Base-by-base conservation (phyloP, 2,888 invertebrate species). In the Thecophora atra region DNA sequence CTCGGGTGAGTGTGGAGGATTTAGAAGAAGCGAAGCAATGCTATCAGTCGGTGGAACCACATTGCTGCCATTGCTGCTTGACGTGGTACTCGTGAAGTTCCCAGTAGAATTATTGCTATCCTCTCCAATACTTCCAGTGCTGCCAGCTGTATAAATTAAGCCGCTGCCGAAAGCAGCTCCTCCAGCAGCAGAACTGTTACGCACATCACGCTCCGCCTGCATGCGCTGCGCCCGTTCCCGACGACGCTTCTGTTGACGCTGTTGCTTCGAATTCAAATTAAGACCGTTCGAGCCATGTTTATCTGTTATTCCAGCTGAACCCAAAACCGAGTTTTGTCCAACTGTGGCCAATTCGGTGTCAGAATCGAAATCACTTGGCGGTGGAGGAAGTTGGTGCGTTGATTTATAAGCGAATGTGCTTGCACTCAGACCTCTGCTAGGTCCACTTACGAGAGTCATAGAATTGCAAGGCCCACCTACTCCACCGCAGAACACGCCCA, bases 171-270 rank as follows among this genome's bases (percentile, higher is more conserved):
- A 70, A 21, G 62, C 63, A 79, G 71, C 79, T 21, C 76, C 78
- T 17, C 77, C 79, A 30, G 76, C 79, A 30, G 76, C 77, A 58
- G 77, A 73, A 21, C 24, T 70, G 30, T 70, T 70, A 13, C 70
- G 70, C 17, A 71, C 80, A 89, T 92, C 92, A 88, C 92, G 91
- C 89, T 93, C 93, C 87, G 93, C 93, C 89, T 94, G 93, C 91
- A 94, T 92, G 89, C 95, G 94, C 91, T 94, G 94, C 85, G 95
- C 95, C 89, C 95, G 91, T 89, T 94, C 94, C 88, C 95, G 92
- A 88, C 95, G 91, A 88, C 94, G 91, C 88, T 94, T 95, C 88
- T 92, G 91, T 88, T 93, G 93, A 26, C 86, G 83, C 73, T 86
- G 86, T 69, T 86, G 86, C 77, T 85, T 86, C 15, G 85, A 81